Base-by-base conservation (phyloP, 1,140 invertebrate genomes). In the Charaxes varanes region DNA sequence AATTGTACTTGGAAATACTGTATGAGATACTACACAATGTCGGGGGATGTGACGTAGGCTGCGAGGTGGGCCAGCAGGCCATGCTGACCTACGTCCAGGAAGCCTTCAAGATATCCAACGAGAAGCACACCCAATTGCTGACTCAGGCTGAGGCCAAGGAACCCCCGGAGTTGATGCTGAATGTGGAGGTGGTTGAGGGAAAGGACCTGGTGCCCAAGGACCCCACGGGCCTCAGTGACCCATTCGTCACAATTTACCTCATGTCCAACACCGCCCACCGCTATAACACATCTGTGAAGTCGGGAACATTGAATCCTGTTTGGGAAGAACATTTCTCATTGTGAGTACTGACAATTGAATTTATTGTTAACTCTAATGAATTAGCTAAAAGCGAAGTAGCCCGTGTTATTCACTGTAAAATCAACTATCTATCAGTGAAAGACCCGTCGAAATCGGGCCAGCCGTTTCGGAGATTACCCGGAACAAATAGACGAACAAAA, bases 291-390 rank as follows among this genome's bases (percentile, higher is more conserved):
- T 93, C 94, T 5, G 96, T 98, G 1, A 98, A 97, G 84, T 87
- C 90, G 3, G 89, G 88, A 48, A 98, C 97, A 0, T 84, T 99
- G 2, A 92, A 92, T 80, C 97, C 97, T 0, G 84, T 91, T 10
- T 99, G 97, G 97, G 97, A 98, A 72, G 97, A 99, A 85, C 93
- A 96, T 85, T 99, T 99, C 84, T 94, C 95, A 73, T 89, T 99
- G 96, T 97, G 87, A 93, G 94, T 92, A 60, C n/a, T 7, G n/a
- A n/a, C n/a, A n/a, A n/a, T n/a, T n/a, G n/a, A n/a, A n/a, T n/a
- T n/a, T n/a, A n/a, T n/a, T n/a, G n/a, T n/a, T n/a, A n/a, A n/a
- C 38, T 35, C 12, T 12, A n/a, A n/a, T n/a, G n/a, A n/a, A n/a
- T n/a, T n/a, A n/a, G n/a, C n/a, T n/a, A n/a, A n/a, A n/a, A n/a